phyloP scores from a whole-genome alignment of 2,113 vertebrate species.

The Rhineura floridana region DNA sequence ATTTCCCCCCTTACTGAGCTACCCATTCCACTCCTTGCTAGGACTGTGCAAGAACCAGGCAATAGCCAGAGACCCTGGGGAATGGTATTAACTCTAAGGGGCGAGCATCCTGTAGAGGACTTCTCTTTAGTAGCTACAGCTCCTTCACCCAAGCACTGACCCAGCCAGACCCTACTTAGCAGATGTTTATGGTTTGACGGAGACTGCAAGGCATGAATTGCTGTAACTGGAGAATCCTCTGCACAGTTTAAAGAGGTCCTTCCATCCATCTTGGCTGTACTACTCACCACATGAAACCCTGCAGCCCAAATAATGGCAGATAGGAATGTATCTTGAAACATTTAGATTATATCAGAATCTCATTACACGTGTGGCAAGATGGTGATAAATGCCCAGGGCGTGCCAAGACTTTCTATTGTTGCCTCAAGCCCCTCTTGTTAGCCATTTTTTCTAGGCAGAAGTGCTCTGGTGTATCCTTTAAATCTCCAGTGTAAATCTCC shows the following conservation, averaged over 20 bases:
- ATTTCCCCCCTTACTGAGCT: background rate
- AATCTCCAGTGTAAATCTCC: background rate
- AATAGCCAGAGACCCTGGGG: background rate
- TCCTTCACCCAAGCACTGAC: conserved; percentile 14
- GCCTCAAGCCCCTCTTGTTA: background rate
- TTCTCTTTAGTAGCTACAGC: background rate
- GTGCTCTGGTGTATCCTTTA: background rate
- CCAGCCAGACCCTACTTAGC: background rate
- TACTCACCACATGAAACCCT: background rate
- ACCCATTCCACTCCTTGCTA: background rate
- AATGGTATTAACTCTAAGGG: background rate
- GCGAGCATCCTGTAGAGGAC: background rate
- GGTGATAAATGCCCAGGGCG: background rate
- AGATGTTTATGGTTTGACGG: background rate
- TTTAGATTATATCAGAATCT: background rate
- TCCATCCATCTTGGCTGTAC: too few relatives aligned
- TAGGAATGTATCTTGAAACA: background rate
- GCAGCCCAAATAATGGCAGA: background rate
- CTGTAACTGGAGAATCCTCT: background rate
- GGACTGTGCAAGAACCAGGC: background rate
- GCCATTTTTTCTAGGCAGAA: background rate
- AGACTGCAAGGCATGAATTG: background rate
- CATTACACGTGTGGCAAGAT: too few relatives aligned
- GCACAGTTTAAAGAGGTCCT: background rate
- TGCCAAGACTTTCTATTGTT: background rate